phyloP scores from a whole-genome alignment of 2,113 vertebrate species.

The Myrmecophaga tridactyla region DNA sequence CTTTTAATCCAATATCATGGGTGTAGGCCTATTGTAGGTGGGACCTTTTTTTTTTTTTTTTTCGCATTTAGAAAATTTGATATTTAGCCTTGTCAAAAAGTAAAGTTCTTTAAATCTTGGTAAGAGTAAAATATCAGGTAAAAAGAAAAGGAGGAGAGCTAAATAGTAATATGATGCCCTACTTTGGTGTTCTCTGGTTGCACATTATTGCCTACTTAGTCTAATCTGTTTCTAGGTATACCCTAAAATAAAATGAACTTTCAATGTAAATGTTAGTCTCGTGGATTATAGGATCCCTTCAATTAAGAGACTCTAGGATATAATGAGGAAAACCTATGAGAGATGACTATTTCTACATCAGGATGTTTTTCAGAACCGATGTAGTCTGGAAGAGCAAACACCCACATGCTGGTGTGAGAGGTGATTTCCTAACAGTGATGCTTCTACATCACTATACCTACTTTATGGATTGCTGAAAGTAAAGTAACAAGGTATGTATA shows the following conservation, averaged over 20 bases:
- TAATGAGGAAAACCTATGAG: conserved; percentile 32
- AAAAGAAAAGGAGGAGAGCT: background rate
- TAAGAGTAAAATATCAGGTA: background rate
- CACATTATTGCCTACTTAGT: background rate
- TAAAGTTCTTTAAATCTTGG: background rate
- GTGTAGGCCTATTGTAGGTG: no score
- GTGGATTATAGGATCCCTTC: background rate
- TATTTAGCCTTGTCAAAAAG: background rate
- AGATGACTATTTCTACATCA: conserved; percentile 29
- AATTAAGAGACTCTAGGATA: background rate
- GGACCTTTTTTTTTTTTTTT: no score
- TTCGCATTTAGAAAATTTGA: background rate
- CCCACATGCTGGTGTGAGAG: background rate
- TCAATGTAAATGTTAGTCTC: conserved; percentile 7
- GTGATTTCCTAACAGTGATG: background rate
- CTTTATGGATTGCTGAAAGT: background rate
- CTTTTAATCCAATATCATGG: no score
- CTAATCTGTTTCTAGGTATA: background rate
- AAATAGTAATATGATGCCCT: conserved; percentile 11
- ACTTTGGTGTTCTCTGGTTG: background rate
- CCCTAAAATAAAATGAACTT: conserved; percentile 36
- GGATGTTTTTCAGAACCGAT: background rate
- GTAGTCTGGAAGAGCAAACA: background rate
- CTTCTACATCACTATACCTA: background rate
- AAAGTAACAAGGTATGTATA: background rate